phyloP scores from a whole-genome alignment of 2,888 invertebrate genomes.

The Brenthis ino region DNA sequence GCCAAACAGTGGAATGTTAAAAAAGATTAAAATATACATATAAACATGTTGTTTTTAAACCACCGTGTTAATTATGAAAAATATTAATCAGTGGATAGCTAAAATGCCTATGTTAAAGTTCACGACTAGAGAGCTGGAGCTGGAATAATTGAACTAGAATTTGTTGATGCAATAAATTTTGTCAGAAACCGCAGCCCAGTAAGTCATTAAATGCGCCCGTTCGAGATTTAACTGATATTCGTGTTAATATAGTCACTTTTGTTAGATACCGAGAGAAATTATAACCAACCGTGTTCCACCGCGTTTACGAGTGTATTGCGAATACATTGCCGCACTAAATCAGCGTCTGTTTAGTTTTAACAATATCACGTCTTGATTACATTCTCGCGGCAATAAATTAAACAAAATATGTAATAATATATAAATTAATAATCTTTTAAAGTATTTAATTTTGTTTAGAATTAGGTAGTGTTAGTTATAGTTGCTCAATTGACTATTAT shows the following conservation, averaged over 20 bases:
- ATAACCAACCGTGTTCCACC: background rate
- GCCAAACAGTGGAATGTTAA: too few relatives aligned
- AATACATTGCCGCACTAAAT: slow-evolving; percentile 27
- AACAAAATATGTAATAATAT: background rate
- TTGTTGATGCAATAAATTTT: slow-evolving; percentile 21
- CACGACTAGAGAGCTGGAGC: slow-evolving; percentile 12
- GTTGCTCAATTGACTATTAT: too few relatives aligned
- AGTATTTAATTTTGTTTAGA: too few relatives aligned
- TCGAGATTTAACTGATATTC: slow-evolving; percentile 21
- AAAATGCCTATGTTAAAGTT: background rate
- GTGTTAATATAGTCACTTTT: slow-evolving; percentile 20
- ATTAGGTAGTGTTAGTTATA: too few relatives aligned
- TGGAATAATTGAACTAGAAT: slow-evolving; percentile 23
- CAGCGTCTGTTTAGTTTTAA: slow-evolving; percentile 19
- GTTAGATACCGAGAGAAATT: slow-evolving; percentile 7
- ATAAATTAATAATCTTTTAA: too few relatives aligned
- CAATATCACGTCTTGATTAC: slow-evolving; percentile 9
- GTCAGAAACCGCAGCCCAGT: slow-evolving; percentile 10
- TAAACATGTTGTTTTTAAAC: too few relatives aligned
- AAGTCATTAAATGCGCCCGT: slow-evolving; percentile 14
- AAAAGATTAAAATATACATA: too few relatives aligned
- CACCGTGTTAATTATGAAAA: too few relatives aligned
- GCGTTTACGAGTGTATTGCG: slow-evolving; percentile 4
- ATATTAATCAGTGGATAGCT: too few relatives aligned
- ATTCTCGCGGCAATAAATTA: slow-evolving; percentile 2